Evolutionary conservation across 2,797 vertebrate species (phyloP), one percentile per base, ranked within the genome.

Genomic region (Coilia nasus): DNA sequence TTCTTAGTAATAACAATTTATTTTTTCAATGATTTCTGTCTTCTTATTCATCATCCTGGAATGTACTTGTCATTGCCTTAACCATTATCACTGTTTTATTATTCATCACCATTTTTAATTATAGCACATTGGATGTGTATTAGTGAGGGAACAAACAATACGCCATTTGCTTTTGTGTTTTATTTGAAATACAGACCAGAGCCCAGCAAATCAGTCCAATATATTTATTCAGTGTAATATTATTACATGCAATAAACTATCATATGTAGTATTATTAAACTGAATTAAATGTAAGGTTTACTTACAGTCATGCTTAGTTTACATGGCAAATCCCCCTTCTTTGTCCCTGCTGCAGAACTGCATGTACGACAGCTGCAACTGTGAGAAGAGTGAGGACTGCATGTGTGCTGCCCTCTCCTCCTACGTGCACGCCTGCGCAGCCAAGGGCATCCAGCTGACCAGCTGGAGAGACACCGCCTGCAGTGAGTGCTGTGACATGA

Each of bases 401-500:
- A 92, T 96, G 91, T 96, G 96, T 60, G 93, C 95, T 17, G 93
- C 94, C 1, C 87, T 96, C 59, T 96, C 94, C 4, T 91, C 95
- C 12, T 96, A 96, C 15, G 89, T 91, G 83, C 92, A 92, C 84
- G 93, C 94, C 21, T 96, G 96, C 90, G 92, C 94, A 62, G 85
- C 90, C 21, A 93, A 89, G 60, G 95, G 94, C 0, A 23, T 95
- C 41, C 2, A 86, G 57, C 88, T 96, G 64, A 80, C 71, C 0
- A 92, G 89, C 31, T 96, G 96, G 96, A 94, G 95, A 84, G 84
- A 88, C 5, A 84, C 6, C 4, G 82, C 93, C 85, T 96, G 96
- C 87, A 89, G 96, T 96, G 91, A 87, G 96, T 91, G 50, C 10
- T 21, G 6, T 71, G 57, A 17, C 47, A 82, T 12, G 35, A 67